phyloP scores from a whole-genome alignment of 1,140 invertebrate species.

The Magallana gigas region DNA sequence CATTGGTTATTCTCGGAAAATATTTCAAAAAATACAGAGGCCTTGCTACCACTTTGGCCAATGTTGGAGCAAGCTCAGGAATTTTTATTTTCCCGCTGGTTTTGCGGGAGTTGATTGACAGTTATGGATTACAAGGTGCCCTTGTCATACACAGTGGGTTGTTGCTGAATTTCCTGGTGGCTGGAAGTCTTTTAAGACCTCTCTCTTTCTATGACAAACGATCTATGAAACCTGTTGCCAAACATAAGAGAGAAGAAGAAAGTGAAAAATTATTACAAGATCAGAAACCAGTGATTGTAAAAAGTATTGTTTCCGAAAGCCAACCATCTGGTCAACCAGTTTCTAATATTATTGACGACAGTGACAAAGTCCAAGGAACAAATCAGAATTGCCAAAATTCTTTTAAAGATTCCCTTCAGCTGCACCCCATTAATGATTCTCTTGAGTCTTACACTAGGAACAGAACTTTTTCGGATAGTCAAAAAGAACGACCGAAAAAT shows the following conservation, averaged over 20 bases:
- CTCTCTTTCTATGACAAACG: conserved; percentile 33
- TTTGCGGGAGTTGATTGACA: conserved; percentile 42
- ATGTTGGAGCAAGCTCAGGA: conserved; percentile 44
- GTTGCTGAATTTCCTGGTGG: conserved; percentile 44
- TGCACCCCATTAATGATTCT: background rate
- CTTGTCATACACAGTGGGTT: conserved; percentile 43
- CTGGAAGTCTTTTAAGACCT: conserved; percentile 44
- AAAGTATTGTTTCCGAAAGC: too few relatives aligned
- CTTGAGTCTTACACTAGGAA: background rate
- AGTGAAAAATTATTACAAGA: background rate
- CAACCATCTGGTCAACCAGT: too few relatives aligned
- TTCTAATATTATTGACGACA: too few relatives aligned
- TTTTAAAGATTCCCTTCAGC: too few relatives aligned
- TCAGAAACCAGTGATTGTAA: background rate
- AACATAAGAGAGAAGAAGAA: background rate
- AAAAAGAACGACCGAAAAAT: background rate
- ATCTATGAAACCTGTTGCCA: background rate
- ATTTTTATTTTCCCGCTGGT: conserved; percentile 24
- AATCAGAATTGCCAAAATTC: too few relatives aligned
- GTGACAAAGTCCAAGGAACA: too few relatives aligned
- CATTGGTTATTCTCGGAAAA: conserved; percentile 39
- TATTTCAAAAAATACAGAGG: conserved; percentile 52
- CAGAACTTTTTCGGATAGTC: conserved; percentile 8
- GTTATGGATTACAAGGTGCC: conserved; percentile 33
- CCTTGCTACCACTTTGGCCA: conserved; percentile 42